Percentiles rank a stretch among this genome's conserved stretches.
Conservation (phyloP, 2,888 invertebrate species). For the Papilio demoleus region DNA sequence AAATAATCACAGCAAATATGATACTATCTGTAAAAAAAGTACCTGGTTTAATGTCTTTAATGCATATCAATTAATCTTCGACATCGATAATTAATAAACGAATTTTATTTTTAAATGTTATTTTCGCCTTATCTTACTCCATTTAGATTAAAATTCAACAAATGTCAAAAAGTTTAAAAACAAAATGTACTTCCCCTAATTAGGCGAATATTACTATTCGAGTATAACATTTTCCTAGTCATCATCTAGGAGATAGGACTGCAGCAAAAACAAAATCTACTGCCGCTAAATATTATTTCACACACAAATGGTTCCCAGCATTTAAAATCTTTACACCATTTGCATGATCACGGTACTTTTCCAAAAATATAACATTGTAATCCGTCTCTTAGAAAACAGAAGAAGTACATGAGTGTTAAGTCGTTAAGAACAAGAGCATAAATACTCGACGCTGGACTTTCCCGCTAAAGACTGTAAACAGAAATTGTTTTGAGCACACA, state of each 20-base stretch:
- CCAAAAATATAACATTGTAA: no score
- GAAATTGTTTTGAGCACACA: no score
- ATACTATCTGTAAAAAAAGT: slow-evolving; percentile 4
- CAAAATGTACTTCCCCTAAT: not conserved
- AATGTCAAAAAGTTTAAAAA: not conserved
- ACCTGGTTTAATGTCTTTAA: not conserved
- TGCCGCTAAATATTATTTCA: not conserved
- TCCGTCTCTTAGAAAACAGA: no score
- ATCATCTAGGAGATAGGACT: not conserved
- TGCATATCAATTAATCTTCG: slow-evolving; percentile 5
- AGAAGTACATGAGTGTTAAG: no score
- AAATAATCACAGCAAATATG: not conserved
- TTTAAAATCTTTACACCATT: no score
- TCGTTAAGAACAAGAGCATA: no score
- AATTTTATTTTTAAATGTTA: not conserved
- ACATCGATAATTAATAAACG: slow-evolving; percentile 1
- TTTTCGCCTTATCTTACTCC: slow-evolving; percentile 3
- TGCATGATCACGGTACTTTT: no score
- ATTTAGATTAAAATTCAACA: slow-evolving; percentile 9
- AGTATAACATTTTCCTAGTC: not conserved
- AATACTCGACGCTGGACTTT: no score
- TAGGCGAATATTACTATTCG: not conserved
- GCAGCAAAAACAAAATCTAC: not conserved
- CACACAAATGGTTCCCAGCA: not conserved
- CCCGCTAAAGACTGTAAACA: no score